A percentile compares a stretch with the other conserved stretches of the same genome.
Evolutionary conservation across 1,140 invertebrate species (phyloP).

Genomic region (Andricus grossulariae): DNA sequence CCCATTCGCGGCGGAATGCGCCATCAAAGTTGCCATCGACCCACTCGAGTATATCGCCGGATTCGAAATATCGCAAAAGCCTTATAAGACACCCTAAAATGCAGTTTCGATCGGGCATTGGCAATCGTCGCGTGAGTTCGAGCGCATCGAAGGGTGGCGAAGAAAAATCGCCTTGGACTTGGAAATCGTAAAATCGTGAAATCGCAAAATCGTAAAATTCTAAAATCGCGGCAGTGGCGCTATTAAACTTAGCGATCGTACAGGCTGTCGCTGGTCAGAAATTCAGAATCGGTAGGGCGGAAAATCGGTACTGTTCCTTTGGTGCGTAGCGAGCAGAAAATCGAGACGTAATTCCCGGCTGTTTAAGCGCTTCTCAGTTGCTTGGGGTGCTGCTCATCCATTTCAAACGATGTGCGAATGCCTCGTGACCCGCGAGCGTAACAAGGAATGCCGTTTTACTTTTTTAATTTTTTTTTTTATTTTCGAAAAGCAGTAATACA

Average conservation of each 20-base stretch:
- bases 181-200: constrained; percentile 45
- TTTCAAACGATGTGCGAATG: constrained; percentile 50
- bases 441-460: constrained; percentile 50
- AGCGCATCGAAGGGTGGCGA: constrained; percentile 57
- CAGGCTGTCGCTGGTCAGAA: constrained; percentile 25
- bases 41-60: background rate
- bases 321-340: constrained; percentile 48
- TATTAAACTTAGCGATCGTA: constrained; percentile 47
- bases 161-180: constrained; percentile 44
- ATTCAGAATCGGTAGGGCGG: constrained; percentile 48
- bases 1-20: constrained; percentile 5
- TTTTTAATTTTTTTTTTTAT: background rate
- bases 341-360: constrained; percentile 54
- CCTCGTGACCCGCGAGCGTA: constrained; percentile 58
- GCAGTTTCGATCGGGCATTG: constrained; percentile 45
- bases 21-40: constrained; percentile 2
- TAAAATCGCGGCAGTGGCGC: constrained; percentile 42
- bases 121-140: constrained; percentile 53
- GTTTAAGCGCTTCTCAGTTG: constrained; percentile 40
- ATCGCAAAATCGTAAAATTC: background rate
- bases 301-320: constrained; percentile 56
- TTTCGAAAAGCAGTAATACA: background rate
- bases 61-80: background rate
- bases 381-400: constrained; percentile 50
- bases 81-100: constrained; percentile 32